phyloP scores from a whole-genome alignment of 2,888 invertebrate genomes.

The Pollenia labialis region DNA sequence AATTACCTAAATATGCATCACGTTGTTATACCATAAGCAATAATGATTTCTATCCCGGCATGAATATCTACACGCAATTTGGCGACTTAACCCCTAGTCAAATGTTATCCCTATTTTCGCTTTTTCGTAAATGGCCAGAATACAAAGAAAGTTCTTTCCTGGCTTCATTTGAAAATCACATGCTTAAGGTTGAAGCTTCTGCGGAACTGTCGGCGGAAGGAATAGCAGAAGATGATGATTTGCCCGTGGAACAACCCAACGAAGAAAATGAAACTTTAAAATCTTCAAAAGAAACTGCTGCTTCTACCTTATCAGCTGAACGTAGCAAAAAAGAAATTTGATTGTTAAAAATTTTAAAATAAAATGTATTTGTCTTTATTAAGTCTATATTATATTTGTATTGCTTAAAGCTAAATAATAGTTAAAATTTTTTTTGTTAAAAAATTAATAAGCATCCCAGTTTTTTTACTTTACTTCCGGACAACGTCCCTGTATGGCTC shows the following conservation, averaged over 20 bases:
- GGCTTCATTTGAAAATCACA: slow-evolving; percentile 87
- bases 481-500: slow-evolving; percentile 78
- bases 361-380: slow-evolving; percentile 1
- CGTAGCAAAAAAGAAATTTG: slow-evolving; percentile 17
- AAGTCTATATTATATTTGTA: slow-evolving; percentile 24
- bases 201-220: slow-evolving; percentile 79
- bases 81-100: slow-evolving; percentile 88
- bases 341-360: slow-evolving; percentile 9
- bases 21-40: slow-evolving; percentile 79
- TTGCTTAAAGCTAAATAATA: slow-evolving; percentile 51
- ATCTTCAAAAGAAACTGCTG: not conserved
- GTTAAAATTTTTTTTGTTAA: slow-evolving; percentile 22
- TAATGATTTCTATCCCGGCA: slow-evolving; percentile 84
- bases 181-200: slow-evolving; percentile 85
- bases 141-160: slow-evolving; percentile 88
- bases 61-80: slow-evolving; percentile 90
- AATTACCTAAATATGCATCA: slow-evolving; percentile 79
- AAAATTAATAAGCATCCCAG: not conserved
- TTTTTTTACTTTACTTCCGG: slow-evolving; percentile 51
- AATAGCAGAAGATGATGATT: slow-evolving; percentile 79
- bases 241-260: slow-evolving; percentile 39
- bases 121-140: slow-evolving; percentile 87
- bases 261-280: slow-evolving; percentile 70
- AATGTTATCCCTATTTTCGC: slow-evolving; percentile 87
- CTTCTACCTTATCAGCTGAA: not conserved